Evolutionary conservation across 2,888 invertebrate species (phyloP), one percentile per base, ranked within the genome.

Genomic region (Acanthosepion lycidas): DNA sequence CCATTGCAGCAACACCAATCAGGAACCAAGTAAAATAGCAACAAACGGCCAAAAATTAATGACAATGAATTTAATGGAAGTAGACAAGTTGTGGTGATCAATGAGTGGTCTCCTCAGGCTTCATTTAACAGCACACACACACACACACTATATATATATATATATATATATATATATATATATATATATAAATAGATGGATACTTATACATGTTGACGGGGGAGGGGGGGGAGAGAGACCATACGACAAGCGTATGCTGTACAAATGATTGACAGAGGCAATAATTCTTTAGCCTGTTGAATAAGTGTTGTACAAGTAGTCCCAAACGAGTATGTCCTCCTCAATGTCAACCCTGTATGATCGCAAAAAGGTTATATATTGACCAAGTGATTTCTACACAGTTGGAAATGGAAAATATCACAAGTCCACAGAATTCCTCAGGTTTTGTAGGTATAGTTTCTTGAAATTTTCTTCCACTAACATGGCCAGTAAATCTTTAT

Each of bases 21-120:
- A 53, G 93, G 93, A 93, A 93, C 93, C 53, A 53, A 53, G n/a
- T n/a, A n/a, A 49, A 93, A 93, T 93, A 93, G 93, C 53, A 93
- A 93, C 93, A 93, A 93, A 49, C 93, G 42, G 93, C 53, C n/a
- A 78, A 78, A 78, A 78, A 51, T 93, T 18, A 93, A 93, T 93
- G 93, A 93, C 93, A 93, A 93, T 93, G 93, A 93, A 51, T 51
- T 93, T 51, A 93, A 93, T 93, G 93, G 53, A 49, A 93, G 93
- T 51, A 48, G 53, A 53, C 93, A 51, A 93, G 51, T 49, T 49
- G 28, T 48, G 93, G 93, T 93, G 93, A 93, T 93, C 48, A 93
- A 93, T 93, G 93, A 93, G n/a, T 49, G 93, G 93, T 53, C 93
- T 26, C 93, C 49, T 93, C 93, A 28, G 49, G 51, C 93, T 93